Conservation (phyloP, 2,113 vertebrate species). For the Brachyistius frenatus region DNA sequence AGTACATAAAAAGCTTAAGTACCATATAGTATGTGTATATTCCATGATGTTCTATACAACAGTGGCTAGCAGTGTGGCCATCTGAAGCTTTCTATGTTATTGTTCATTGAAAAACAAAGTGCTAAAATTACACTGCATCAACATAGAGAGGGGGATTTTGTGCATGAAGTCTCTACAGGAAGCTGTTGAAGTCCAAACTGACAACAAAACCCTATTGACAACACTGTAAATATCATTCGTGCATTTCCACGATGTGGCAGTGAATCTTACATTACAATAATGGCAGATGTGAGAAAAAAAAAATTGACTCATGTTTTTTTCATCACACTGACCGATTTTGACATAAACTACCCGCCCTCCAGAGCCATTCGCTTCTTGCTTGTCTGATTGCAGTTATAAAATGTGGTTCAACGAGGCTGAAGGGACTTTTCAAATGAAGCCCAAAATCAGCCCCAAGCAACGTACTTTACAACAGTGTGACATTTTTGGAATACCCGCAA, state of each 20-base stretch:
- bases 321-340: slow-evolving; percentile 8
- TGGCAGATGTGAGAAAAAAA: background rate
- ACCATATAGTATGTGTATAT: background rate
- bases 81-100: background rate
- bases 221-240: slow-evolving; percentile 1
- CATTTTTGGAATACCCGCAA: slow-evolving; percentile 3
- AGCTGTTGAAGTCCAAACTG: background rate
- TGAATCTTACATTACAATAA: background rate
- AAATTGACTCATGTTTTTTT: slow-evolving; percentile 14
- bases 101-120: slow-evolving; percentile 2
- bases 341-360: slow-evolving; percentile 1
- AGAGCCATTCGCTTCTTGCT: background rate
- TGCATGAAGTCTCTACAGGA: background rate
- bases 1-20: slow-evolving; percentile 12
- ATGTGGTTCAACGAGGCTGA: background rate
- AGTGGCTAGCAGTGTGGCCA: background rate
- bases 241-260: background rate
- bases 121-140: background rate
- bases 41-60: background rate
- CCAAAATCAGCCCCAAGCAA: slow-evolving; percentile 15
- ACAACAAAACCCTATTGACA: background rate
- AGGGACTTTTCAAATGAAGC: slow-evolving; percentile 3
- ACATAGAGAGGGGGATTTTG: background rate
- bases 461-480: background rate
- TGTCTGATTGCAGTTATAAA: slow-evolving; percentile 31